Base-by-base conservation (phyloP, 2,797 vertebrate species). In the Pyrocephalus nanus region DNA sequence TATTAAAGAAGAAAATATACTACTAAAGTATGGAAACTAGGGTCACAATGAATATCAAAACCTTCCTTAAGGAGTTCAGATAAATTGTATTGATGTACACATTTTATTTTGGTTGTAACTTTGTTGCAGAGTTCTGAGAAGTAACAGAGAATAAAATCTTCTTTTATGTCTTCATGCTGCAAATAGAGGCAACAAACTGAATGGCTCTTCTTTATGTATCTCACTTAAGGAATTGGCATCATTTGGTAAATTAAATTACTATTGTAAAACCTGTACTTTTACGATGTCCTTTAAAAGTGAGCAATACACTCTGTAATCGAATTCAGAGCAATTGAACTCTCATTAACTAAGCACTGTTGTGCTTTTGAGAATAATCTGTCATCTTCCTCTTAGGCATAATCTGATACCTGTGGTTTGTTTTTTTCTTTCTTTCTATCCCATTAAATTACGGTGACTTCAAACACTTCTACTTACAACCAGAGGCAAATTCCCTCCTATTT, bases 61-160 rank as follows among this genome's bases (percentile, higher is more conserved):
- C 2, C 4, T 79, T 78, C 22, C 29, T 16, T 40, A 27, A 50
- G 29, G 80, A 51, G 2, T 51, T 67, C 12, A 66, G 16, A 6
- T 26, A 12, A 47, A 29, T 3, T 0, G 3, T 34, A n/a, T 1
- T 5, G 12, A 51, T 1, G 0, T 32, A 15, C 4, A 62, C 1
- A 12, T 69, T 55, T 67, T 60, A 4, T 5, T 76, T 60, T 53
- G 4, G 3, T 19, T n/a, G 29, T 26, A 23, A 8, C 38, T 70
- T 40, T 60, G 8, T 42, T 51, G 19, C 10, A 67, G 6, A 53
- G 1, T 4, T 34, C 22, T 27, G 16, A 55, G 20, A 76, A 40
- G 4, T 62, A 79, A 51, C 1, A 50, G 18, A 70, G 8, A 16
- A 43, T 4, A 2, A 58, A 50, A 22, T 32, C 27, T 65, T 53